Percentiles rank a stretch among this genome's conserved stretches.
These are phyloP conservation scores for Mus pahari DNA, from an alignment of 2,113 vertebrate species.

Conservation along the genomic window DNA sequence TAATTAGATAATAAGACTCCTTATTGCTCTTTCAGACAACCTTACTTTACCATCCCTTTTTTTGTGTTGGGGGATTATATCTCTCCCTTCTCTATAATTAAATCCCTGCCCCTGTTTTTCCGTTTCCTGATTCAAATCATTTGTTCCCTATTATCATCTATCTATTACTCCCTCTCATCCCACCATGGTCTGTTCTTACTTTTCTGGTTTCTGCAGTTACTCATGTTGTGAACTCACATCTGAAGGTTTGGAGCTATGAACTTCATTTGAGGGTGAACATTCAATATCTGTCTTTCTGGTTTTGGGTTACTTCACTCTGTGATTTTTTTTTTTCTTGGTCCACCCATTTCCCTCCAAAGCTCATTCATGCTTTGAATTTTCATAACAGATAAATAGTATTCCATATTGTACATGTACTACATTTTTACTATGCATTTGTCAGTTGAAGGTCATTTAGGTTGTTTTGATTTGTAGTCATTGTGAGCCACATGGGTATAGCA, in stretches of 20 bases:
- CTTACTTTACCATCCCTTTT: not conserved
- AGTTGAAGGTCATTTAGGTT: not conserved
- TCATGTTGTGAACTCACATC: not conserved
- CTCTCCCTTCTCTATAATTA: not conserved
- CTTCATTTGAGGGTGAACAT: not conserved
- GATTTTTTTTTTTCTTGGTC: not conserved
- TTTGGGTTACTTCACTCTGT: not conserved
- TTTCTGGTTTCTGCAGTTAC: not conserved
- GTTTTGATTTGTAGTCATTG: not conserved
- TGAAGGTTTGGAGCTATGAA: not conserved
- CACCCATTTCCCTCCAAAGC: not conserved
- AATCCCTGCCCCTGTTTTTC: not conserved
- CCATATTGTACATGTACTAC: not conserved
- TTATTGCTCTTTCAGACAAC: not conserved
- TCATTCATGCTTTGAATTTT: not conserved
- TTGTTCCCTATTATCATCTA: not conserved
- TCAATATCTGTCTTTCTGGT: not conserved
- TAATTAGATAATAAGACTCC: not conserved
- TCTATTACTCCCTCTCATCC: not conserved
- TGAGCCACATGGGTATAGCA: not conserved
- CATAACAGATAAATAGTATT: not conserved
- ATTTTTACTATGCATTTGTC: not conserved
- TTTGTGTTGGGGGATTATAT: not conserved
- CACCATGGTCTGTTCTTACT: not conserved
- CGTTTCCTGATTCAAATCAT: not conserved